Evolutionary conservation across 2,113 vertebrate species (phyloP).

Genomic region (Pipa parva): DNA sequence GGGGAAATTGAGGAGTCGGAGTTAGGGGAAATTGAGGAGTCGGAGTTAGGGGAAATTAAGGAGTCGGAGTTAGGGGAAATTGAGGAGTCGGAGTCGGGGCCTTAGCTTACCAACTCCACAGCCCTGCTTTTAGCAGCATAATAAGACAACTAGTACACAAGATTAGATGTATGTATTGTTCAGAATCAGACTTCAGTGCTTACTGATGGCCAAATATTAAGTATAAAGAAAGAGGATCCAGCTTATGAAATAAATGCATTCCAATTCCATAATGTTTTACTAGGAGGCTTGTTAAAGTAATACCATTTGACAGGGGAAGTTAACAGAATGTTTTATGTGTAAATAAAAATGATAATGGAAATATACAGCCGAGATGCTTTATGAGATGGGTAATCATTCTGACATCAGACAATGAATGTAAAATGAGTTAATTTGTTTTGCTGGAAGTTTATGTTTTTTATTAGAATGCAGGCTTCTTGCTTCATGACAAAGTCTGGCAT

Average conservation of each 20-base stretch:
- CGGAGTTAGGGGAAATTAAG: no score
- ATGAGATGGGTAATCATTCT: slow-evolving; percentile 26
- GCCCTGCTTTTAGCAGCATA: no score
- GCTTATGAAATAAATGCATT: not conserved
- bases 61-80: no score
- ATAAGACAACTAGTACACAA: no score
- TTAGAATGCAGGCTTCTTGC: not conserved
- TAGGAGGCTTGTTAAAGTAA: slow-evolving; percentile 12
- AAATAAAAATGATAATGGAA: slow-evolving; percentile 34
- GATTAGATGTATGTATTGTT: no score
- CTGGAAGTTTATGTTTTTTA: slow-evolving; percentile 17
- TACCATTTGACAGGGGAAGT: slow-evolving; percentile 29
- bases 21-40: no score
- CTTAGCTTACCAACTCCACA: no score
- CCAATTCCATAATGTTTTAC: slow-evolving; percentile 14
- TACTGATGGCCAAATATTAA: slow-evolving; percentile 14
- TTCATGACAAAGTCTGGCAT: no score
- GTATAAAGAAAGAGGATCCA: not conserved
- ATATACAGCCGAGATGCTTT: slow-evolving; percentile 33
- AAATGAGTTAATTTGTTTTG: slow-evolving; percentile 2
- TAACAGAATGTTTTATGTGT: slow-evolving; percentile 32
- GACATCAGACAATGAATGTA: slow-evolving; percentile 22
- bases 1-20: no score
- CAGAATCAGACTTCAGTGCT: no score
- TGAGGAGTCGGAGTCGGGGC: no score